phyloP scores from a whole-genome alignment of 2,113 vertebrate species.

The Perca schrenkii region DNA sequence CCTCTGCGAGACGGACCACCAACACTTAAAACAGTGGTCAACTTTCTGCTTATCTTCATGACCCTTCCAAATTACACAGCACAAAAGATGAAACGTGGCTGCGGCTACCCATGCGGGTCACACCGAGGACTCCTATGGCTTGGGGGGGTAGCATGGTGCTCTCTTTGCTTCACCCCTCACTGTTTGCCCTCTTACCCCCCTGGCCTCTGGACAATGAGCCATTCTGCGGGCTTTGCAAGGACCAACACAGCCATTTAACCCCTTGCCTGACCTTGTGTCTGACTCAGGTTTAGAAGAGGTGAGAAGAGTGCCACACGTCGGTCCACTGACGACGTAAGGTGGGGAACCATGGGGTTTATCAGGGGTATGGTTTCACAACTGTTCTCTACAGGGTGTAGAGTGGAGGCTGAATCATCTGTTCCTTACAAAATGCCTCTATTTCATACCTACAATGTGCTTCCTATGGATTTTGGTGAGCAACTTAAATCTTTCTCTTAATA shows the following conservation, averaged over 20 bases:
- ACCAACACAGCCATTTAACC: conserved; percentile 78
- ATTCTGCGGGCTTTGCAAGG: conserved; percentile 68
- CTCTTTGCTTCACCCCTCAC: conserved; percentile 62
- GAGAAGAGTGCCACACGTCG: conserved; percentile 64
- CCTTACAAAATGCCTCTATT: not conserved
- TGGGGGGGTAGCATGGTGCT: conserved; percentile 48
- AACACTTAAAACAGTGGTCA: conserved; percentile 63
- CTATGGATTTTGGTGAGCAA: not conserved
- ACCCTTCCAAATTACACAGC: conserved; percentile 69
- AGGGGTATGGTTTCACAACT: conserved; percentile 46
- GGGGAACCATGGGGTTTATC: conserved; percentile 32
- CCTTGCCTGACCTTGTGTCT: conserved; percentile 74
- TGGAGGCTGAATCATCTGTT: not conserved
- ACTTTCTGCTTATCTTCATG: conserved; percentile 74
- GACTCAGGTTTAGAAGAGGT: conserved; percentile 57
- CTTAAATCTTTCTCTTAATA: not conserved
- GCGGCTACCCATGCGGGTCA: conserved; percentile 58
- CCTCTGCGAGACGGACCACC: conserved; percentile 63
- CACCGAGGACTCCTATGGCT: conserved; percentile 72
- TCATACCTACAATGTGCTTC: not conserved
- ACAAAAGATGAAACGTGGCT: conserved; percentile 76
- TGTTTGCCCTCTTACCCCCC: conserved; percentile 63
- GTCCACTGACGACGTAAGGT: conserved; percentile 42
- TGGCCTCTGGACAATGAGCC: conserved; percentile 75
- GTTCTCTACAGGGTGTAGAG: conserved; percentile 10